Evolutionary conservation across 2,797 vertebrate genomes (phyloP).

Genomic region (Danio choprae): DNA sequence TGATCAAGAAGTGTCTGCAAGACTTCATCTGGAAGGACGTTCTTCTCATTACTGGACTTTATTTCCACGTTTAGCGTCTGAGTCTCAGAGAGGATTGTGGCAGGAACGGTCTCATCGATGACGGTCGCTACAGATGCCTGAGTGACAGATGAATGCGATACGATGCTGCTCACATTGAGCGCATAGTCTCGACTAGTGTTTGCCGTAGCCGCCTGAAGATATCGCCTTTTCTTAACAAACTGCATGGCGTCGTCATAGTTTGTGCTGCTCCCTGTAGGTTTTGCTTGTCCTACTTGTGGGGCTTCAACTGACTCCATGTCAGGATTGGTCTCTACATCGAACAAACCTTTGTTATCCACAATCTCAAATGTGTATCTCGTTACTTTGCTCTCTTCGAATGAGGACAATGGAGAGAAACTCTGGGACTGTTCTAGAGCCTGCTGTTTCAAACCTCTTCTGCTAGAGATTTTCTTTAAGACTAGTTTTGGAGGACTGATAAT

Average conservation of each 20-base stretch:
- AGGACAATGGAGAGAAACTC: slow-evolving; percentile 87
- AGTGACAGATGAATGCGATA: slow-evolving; percentile 90
- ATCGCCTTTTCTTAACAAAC: slow-evolving; percentile 98
- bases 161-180: slow-evolving; percentile 89
- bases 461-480: slow-evolving; percentile 93
- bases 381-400: slow-evolving; percentile 93
- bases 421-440: slow-evolving; percentile 83
- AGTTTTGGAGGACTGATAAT: slow-evolving; percentile 90
- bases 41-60: slow-evolving; percentile 93
- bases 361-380: slow-evolving; percentile 95
- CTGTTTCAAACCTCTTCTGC: slow-evolving; percentile 88
- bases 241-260: slow-evolving; percentile 99
- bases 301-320: slow-evolving; percentile 91
- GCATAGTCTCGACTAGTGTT: slow-evolving; percentile 89
- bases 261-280: slow-evolving; percentile 92
- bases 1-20: slow-evolving; percentile 97
- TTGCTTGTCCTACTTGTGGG: slow-evolving; percentile 88
- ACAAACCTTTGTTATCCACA: slow-evolving; percentile 92
- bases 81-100: slow-evolving; percentile 88
- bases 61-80: slow-evolving; percentile 90
- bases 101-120: slow-evolving; percentile 90
- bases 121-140: slow-evolving; percentile 91
- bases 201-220: slow-evolving; percentile 91
- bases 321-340: slow-evolving; percentile 88
- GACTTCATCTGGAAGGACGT: slow-evolving; percentile 96